A percentile compares a stretch with the other conserved stretches of the same genome.
Evolutionary conservation across 2,888 invertebrate species (phyloP).

Genomic region (Rhopalosiphum nymphaeae): DNA sequence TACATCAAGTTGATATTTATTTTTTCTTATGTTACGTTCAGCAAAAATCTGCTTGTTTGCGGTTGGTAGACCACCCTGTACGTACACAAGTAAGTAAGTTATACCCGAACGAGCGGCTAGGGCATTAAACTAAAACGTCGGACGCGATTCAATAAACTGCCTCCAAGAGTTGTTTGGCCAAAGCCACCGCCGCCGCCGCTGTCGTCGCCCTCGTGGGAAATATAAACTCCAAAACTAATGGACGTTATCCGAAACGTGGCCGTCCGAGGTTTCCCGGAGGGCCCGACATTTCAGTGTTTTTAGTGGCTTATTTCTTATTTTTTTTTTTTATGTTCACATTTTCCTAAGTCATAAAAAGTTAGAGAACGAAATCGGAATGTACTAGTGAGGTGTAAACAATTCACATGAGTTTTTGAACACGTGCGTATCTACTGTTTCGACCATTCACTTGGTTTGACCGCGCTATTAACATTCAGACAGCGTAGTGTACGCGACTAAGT

Average conservation of each 20-base stretch:
- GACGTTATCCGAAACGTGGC: conserved; percentile 52
- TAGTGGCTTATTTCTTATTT: conserved; percentile 39
- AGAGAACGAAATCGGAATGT: conserved; percentile 30
- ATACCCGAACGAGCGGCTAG: conserved; percentile 41
- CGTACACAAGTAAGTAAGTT: conserved; percentile 22
- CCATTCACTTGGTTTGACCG: not conserved
- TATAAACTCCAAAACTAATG: conserved; percentile 63
- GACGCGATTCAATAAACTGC: conserved; percentile 61
- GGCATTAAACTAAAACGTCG: conserved; percentile 62
- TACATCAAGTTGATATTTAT: not conserved
- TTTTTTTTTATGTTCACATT: not conserved
- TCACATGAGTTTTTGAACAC: conserved; percentile 8
- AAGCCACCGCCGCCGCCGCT: not conserved
- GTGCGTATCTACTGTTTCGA: not conserved
- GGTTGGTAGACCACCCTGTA: not conserved
- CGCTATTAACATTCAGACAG: not conserved
- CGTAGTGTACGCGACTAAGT: not conserved
- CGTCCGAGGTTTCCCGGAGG: conserved; percentile 42
- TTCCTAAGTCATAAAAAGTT: conserved; percentile 33
- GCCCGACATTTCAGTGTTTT: conserved; percentile 38
- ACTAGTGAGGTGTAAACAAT: conserved; percentile 31
- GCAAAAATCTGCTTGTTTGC: not conserved
- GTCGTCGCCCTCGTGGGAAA: conserved; percentile 61
- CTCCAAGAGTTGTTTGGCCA: conserved; percentile 49
- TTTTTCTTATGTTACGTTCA: not conserved